These are phyloP conservation scores for Xenops minutus DNA, from an alignment of 2,797 vertebrate species.

Conservation along the genomic window DNA sequence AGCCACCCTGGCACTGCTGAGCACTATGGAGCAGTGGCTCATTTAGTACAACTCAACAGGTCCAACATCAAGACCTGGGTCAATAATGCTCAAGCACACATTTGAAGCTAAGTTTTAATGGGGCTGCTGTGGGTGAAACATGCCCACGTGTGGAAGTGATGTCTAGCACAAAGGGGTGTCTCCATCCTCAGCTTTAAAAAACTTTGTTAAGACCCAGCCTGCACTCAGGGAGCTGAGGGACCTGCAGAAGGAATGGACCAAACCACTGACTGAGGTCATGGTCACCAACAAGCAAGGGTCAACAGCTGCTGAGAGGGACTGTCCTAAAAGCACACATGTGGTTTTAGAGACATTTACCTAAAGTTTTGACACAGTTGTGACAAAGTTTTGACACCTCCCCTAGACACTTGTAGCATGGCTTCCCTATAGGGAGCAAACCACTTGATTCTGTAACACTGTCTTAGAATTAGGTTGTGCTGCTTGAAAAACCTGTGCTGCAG, in stretches of 20 bases:
- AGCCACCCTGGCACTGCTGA: neutral
- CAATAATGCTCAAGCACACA: rapidly evolving
- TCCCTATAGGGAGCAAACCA: neutral
- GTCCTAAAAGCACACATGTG: neutral
- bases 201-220: neutral
- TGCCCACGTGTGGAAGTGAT: neutral
- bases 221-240: neutral
- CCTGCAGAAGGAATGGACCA: neutral
- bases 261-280: neutral
- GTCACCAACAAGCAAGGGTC: neutral
- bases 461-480: neutral
- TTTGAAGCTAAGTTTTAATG: neutral
- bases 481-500: neutral
- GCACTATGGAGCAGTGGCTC: neutral
- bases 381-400: neutral
- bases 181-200: neutral
- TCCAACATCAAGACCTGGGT: neutral
- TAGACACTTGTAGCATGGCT: neutral
- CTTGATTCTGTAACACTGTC: neutral
- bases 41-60: neutral
- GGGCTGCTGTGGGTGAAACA: neutral
- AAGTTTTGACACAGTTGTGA: neutral
- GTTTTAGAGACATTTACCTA: neutral
- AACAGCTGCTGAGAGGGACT: neutral
- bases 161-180: neutral